Conservation (phyloP, 37 sponge, comb jelly and placozoan species). For the Mnemiopsis leidyi region DNA sequence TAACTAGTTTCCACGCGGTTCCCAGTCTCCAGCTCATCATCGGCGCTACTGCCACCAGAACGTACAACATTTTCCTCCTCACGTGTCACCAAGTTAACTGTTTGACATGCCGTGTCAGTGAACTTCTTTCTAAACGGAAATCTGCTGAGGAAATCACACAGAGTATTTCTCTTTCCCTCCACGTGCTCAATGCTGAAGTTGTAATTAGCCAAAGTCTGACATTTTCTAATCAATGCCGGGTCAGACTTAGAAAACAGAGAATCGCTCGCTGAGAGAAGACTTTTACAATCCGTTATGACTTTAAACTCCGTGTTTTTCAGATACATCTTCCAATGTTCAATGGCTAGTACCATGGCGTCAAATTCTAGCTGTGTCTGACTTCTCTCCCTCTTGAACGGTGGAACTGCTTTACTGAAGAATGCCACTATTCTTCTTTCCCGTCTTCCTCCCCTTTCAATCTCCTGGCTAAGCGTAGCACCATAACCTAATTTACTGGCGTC, state of each 20-base stretch:
- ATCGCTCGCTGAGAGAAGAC: neutral
- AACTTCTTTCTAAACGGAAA: too few relatives aligned
- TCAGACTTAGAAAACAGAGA: neutral
- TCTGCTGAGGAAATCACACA: too few relatives aligned
- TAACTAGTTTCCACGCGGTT: too few relatives aligned
- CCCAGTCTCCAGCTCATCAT: too few relatives aligned
- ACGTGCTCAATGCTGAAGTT: neutral
- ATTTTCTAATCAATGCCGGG: neutral
- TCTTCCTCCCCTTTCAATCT: too few relatives aligned
- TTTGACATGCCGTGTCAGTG: too few relatives aligned
- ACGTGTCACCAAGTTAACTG: too few relatives aligned
- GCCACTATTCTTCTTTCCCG: neutral
- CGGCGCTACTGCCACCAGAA: too few relatives aligned
- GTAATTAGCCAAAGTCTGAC: neutral
- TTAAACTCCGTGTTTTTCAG: neutral
- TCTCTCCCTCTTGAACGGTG: neutral
- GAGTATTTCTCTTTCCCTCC: neutral
- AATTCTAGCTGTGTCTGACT: neutral
- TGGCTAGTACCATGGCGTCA: neutral
- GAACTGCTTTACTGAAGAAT: neutral
- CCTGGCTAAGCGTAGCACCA: neutral
- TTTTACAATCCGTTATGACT: neutral
- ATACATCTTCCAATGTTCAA: neutral
- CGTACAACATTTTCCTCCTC: too few relatives aligned
- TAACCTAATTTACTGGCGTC: neutral